phyloP scores from a whole-genome alignment of 2,797 vertebrate genomes.

The Diglossa cyanea region DNA sequence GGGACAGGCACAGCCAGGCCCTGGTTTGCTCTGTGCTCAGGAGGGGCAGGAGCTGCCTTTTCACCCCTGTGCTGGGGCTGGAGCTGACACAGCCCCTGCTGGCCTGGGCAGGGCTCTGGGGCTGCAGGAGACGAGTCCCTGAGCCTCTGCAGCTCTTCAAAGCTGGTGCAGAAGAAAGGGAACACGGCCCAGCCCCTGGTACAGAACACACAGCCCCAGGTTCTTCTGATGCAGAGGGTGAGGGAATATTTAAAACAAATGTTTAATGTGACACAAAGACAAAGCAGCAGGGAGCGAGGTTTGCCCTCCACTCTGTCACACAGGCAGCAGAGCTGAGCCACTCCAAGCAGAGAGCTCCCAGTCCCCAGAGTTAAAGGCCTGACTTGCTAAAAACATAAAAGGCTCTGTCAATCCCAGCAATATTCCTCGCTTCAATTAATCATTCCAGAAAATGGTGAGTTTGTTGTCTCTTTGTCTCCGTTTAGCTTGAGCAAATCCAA shows the following conservation, averaged over 20 bases:
- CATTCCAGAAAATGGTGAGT: neutral
- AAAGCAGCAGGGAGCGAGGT: neutral
- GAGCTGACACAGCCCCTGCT: neutral
- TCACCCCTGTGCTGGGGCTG: fast-evolving
- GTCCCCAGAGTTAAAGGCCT: neutral
- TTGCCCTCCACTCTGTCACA: neutral
- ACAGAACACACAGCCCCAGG: neutral
- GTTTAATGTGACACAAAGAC: neutral
- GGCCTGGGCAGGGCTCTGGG: neutral
- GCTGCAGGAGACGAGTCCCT: neutral
- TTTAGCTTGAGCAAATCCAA: conserved; percentile 5
- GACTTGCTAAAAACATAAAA: conserved; percentile 4
- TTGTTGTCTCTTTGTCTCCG: neutral
- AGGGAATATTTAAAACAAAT: conserved; percentile 9
- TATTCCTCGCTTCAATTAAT: conserved; percentile 23
- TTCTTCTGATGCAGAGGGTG: neutral
- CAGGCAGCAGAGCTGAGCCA: neutral
- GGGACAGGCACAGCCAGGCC: neutral
- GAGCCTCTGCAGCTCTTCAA: neutral
- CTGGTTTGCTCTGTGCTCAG: neutral
- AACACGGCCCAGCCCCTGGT: neutral
- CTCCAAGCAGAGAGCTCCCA: neutral
- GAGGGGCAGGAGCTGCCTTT: neutral
- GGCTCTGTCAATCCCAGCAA: neutral
- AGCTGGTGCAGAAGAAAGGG: neutral